phyloP scores from a whole-genome alignment of 2,888 invertebrate species.

The Noctua comes region DNA sequence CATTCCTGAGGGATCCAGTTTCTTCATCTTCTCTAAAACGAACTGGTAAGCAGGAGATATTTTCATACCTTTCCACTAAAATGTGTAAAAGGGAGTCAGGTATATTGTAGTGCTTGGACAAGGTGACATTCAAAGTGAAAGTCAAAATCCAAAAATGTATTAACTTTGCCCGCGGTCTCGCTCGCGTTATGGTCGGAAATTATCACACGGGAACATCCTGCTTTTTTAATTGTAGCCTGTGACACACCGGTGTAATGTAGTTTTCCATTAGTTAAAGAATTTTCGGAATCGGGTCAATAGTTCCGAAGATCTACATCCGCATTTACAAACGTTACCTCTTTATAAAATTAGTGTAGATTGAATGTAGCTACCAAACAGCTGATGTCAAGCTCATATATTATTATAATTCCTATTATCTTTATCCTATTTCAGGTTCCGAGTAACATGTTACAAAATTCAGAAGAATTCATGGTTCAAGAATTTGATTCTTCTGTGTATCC shows the following conservation, averaged over 20 bases:
- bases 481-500: conserved; percentile 97
- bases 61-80: neutral
- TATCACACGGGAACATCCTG: neutral
- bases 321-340: neutral
- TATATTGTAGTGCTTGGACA: no score
- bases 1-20: conserved; percentile 96
- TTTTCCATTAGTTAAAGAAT: no score
- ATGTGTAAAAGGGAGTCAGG: neutral
- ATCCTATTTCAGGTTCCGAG: conserved; percentile 93
- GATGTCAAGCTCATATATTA: neutral
- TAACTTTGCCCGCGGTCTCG: no score
- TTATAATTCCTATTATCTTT: neutral
- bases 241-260: no score
- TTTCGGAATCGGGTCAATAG: no score
- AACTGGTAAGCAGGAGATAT: conserved; percentile 92
- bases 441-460: conserved; percentile 98
- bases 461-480: conserved; percentile 99
- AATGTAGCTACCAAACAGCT: neutral
- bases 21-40: conserved; percentile 96
- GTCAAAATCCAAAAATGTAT: no score
- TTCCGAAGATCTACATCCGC: no score
- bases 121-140: no score
- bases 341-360: neutral
- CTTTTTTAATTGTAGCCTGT: neutral
- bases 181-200: no score